These are phyloP conservation scores for Netelia virgata DNA, from an alignment of 2,888 invertebrate genomes.

Conservation along the genomic window DNA sequence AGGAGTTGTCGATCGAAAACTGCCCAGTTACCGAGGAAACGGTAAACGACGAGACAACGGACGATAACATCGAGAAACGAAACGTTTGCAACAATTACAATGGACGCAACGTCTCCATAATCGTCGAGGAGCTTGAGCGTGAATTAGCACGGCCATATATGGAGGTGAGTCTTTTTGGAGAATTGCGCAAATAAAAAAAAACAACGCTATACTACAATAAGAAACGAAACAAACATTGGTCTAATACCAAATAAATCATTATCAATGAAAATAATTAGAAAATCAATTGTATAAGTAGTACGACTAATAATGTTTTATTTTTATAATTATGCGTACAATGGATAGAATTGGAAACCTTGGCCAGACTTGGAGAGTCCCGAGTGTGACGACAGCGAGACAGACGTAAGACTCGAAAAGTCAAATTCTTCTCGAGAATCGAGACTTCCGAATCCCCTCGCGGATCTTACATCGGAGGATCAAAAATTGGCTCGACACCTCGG, in stretches of 20 bases:
- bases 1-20: conserved; percentile 76
- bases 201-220: conserved; percentile 8
- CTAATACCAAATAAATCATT: too few species aligned
- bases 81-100: conserved; percentile 74
- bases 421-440: conserved; percentile 64
- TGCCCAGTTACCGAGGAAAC: conserved; percentile 71
- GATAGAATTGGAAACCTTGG: conserved; percentile 83
- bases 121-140: conserved; percentile 90
- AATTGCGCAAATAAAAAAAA: conserved; percentile 16
- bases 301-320: conserved; percentile 1
- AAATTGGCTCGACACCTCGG: conserved; percentile 90
- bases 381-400: conserved; percentile 71
- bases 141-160: conserved; percentile 86
- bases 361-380: conserved; percentile 80
- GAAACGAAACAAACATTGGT: not conserved
- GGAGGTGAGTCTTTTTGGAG: conserved; percentile 75
- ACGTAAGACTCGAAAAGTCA: conserved; percentile 53
- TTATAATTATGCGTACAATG: conserved; percentile 37
- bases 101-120: conserved; percentile 89
- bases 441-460: conserved; percentile 73
- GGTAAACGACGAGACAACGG: conserved; percentile 51
- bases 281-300: not conserved
- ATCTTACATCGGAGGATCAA: conserved; percentile 85
- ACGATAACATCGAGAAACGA: conserved; percentile 68
- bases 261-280: not conserved